These are phyloP conservation scores for Orthonychiurus folsomi DNA, from an alignment of 2,888 invertebrate species.

Conservation along the genomic window DNA sequence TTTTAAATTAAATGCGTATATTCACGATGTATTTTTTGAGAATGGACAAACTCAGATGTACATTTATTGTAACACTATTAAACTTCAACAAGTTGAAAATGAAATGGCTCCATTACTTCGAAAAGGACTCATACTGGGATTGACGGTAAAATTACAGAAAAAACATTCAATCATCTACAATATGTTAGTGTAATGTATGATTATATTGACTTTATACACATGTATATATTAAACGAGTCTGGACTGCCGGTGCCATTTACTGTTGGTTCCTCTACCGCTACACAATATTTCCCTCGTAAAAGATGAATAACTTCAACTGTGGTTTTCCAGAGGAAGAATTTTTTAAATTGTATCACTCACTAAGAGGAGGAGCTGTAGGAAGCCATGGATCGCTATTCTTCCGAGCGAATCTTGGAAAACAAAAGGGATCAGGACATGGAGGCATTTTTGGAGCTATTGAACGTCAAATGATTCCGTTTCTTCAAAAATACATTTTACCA, in stretches of 20 bases:
- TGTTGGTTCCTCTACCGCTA: constrained; percentile 1
- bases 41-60: background rate
- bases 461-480: background rate
- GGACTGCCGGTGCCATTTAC: background rate
- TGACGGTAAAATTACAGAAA: background rate
- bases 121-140: background rate
- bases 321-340: background rate
- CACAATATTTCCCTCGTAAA: background rate
- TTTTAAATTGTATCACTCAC: constrained; percentile 1
- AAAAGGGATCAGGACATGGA: background rate
- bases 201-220: background rate
- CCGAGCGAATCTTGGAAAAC: background rate
- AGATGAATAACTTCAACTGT: background rate
- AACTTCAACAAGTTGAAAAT: background rate
- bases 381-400: constrained; percentile 1
- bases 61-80: constrained; percentile 8
- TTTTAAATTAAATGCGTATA: background rate
- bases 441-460: constrained; percentile 8
- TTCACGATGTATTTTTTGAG: background rate
- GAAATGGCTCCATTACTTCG: constrained; percentile 6
- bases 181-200: background rate
- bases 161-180: constrained; percentile 7
- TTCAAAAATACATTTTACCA: constrained; percentile 2
- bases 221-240: background rate
- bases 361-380: background rate